Percentiles rank a stretch among this genome's conserved stretches.
Conservation (phyloP, 2,797 vertebrate genomes). For the Onychomys torridus region DNA sequence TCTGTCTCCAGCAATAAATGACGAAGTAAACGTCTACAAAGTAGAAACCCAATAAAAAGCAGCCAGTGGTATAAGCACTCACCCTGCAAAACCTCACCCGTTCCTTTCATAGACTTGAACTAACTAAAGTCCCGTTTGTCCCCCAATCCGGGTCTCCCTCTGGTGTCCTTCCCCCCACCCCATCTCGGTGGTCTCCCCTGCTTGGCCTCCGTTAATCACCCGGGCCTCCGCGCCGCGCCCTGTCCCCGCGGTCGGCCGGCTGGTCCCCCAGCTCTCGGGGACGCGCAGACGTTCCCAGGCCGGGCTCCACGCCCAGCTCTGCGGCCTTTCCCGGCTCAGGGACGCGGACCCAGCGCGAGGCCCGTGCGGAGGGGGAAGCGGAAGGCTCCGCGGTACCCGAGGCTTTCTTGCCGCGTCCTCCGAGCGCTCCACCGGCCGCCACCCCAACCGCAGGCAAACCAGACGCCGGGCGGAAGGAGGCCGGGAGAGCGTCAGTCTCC, state of each 20-base stretch:
- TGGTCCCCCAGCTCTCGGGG: not conserved
- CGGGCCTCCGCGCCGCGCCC: not conserved
- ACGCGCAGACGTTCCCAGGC: not conserved
- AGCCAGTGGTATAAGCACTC: not conserved
- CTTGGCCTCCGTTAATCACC: not conserved
- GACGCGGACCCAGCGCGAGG: not conserved
- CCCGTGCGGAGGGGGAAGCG: not conserved
- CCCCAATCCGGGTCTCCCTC: not conserved
- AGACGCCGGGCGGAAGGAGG: not conserved
- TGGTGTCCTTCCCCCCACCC: not conserved
- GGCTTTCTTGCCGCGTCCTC: not conserved
- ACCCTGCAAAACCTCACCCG: not conserved
- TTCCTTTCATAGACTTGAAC: not conserved
- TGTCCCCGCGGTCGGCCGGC: not conserved
- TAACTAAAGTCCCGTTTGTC: not conserved
- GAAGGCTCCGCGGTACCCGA: not conserved
- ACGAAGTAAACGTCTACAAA: not conserved
- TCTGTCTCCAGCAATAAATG: not conserved
- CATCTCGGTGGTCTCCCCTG: too few species aligned
- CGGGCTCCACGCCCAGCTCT: not conserved
- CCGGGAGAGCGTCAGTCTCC: accelerated
- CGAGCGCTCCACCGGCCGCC: accelerated
- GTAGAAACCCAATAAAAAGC: not conserved
- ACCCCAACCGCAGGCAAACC: accelerated
- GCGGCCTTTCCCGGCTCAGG: not conserved